A percentile compares a stretch with the other conserved stretches of the same genome.
These are phyloP conservation scores for Scrobipalpa atriplicella DNA, from an alignment of 2,888 invertebrate genomes.

Conservation along the genomic window DNA sequence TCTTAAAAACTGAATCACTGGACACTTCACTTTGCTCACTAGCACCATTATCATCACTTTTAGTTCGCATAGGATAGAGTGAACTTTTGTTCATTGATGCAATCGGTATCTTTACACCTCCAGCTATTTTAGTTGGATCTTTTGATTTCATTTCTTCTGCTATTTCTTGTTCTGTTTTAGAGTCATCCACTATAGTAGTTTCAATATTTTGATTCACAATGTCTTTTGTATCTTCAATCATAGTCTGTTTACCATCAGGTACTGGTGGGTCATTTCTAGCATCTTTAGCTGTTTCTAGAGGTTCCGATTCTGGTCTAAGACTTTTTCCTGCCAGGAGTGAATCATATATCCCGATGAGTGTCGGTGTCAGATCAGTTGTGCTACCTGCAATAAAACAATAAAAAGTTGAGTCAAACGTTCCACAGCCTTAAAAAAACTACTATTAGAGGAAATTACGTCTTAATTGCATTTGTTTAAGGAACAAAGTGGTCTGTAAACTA, in stretches of 20 bases:
- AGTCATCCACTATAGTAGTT: slow-evolving; percentile 41
- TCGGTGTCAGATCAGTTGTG: slow-evolving; percentile 93
- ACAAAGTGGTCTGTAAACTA: slow-evolving; percentile 30
- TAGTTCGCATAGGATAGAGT: slow-evolving; percentile 69
- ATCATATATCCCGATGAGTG: slow-evolving; percentile 94
- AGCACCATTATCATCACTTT: slow-evolving; percentile 69
- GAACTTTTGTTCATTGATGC: slow-evolving; percentile 72
- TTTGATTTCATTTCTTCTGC: slow-evolving; percentile 44
- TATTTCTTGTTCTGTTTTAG: slow-evolving; percentile 37
- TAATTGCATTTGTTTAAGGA: neutral
- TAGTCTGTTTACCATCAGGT: slow-evolving; percentile 40
- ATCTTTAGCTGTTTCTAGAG: slow-evolving; percentile 73
- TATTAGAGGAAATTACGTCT: neutral
- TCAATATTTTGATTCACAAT: neutral
- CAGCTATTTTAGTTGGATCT: slow-evolving; percentile 65
- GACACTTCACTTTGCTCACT: slow-evolving; percentile 56
- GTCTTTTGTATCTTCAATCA: slow-evolving; percentile 51
- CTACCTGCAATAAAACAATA: slow-evolving; percentile 86
- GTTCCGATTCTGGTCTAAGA: slow-evolving; percentile 57
- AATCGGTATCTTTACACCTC: slow-evolving; percentile 70
- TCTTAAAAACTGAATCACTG: slow-evolving; percentile 59
- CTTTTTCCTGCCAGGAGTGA: slow-evolving; percentile 84
- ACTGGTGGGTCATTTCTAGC: slow-evolving; percentile 78
- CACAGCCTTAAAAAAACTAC: neutral
- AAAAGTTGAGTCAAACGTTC: neutral